Evolutionary conservation across 2,113 vertebrate species (phyloP).

Genomic region (Grammomys dolichurus): DNA sequence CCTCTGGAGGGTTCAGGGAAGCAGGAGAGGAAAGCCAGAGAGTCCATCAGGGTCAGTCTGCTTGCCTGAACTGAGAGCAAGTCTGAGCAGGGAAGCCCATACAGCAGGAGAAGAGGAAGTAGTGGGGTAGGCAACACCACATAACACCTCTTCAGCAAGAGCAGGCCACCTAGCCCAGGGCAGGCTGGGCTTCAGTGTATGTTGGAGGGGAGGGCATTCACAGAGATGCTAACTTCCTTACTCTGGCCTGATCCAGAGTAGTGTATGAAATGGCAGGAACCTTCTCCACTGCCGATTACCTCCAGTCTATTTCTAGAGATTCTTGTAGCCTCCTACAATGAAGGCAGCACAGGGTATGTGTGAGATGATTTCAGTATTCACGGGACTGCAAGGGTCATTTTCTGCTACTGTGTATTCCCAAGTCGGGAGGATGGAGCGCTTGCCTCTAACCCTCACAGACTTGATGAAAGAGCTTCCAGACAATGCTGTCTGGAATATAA

Average conservation of each 20-base stretch:
- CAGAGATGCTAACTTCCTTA: background rate
- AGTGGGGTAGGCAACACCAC: background rate
- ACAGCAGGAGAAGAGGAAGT: constrained; percentile 35
- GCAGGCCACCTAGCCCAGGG: constrained; percentile 4
- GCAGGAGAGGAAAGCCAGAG: background rate
- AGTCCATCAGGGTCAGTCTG: background rate
- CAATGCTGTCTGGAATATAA: constrained; percentile 96
- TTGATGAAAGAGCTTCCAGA: constrained; percentile 98
- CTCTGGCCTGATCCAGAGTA: background rate
- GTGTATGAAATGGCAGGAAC: background rate
- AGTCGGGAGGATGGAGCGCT: constrained; percentile 92
- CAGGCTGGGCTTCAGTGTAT: background rate
- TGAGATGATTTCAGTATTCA: constrained; percentile 92
- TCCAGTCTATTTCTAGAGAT: constrained; percentile 95
- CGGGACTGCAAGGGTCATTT: constrained; percentile 93
- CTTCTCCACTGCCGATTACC: constrained; percentile 83
- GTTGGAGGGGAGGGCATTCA: background rate
- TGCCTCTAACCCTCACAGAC: constrained; percentile 96
- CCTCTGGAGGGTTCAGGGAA: background rate
- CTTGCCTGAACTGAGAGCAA: background rate
- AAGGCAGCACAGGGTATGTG: constrained; percentile 93
- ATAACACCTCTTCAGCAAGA: constrained; percentile 34
- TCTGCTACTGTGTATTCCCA: constrained; percentile 94
- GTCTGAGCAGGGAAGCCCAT: constrained; percentile 19
- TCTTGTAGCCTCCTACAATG: constrained; percentile 96